phyloP scores from a whole-genome alignment of 2,888 invertebrate genomes.

The Limulus polyphemus region DNA sequence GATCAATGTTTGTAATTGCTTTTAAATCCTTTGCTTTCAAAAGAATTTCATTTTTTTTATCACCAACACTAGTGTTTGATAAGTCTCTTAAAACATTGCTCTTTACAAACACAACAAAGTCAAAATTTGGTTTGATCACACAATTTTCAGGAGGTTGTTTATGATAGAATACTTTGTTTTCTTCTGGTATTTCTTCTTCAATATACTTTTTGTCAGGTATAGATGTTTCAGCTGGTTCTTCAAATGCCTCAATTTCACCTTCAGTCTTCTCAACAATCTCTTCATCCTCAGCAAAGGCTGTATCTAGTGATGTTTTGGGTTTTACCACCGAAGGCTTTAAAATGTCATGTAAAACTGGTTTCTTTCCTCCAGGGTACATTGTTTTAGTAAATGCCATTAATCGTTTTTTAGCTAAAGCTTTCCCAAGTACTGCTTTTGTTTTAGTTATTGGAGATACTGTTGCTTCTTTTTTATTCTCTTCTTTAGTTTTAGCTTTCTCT shows the following conservation, averaged over 20 bases:
- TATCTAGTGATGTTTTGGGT: no score
- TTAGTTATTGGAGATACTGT: slow-evolving; percentile 2
- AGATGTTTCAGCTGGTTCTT: neutral
- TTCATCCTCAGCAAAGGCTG: neutral
- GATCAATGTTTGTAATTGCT: no score
- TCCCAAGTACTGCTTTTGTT: slow-evolving; percentile 31
- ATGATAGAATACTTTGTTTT: slow-evolving; percentile 10
- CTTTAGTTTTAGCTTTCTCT: no score
- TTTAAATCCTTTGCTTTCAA: no score
- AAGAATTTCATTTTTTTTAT: no score
- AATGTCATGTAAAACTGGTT: neutral
- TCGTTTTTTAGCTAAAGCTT: slow-evolving; percentile 38
- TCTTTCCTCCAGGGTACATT: neutral
- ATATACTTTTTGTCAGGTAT: no score
- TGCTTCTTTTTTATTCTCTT: no score
- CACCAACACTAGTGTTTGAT: no score
- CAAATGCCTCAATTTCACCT: neutral
- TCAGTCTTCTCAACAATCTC: neutral
- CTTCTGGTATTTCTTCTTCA: neutral
- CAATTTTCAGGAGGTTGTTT: slow-evolving; percentile 15
- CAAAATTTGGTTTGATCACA: slow-evolving; percentile 20
- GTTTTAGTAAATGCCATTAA: slow-evolving; percentile 35
- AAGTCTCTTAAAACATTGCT: slow-evolving; percentile 7
- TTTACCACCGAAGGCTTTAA: no score
- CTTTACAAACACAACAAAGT: slow-evolving; percentile 19